These are phyloP conservation scores for Zenarchopterus dispar DNA, from an alignment of 2,797 vertebrate genomes.

Conservation along the genomic window DNA sequence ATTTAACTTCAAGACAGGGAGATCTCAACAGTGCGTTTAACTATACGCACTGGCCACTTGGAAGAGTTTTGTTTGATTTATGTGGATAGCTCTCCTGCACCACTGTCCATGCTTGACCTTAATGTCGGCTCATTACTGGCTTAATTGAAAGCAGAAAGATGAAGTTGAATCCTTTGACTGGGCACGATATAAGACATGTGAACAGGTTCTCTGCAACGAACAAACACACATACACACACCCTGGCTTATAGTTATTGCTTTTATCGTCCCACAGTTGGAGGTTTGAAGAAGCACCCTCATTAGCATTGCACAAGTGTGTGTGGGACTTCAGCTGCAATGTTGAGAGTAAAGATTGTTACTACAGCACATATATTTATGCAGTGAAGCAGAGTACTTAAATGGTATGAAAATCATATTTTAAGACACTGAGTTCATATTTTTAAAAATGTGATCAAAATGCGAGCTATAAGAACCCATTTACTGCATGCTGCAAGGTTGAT, in stretches of 20 bases:
- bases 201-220: constrained; percentile 14
- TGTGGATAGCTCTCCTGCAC: constrained; percentile 31
- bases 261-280: constrained; percentile 22
- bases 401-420: not conserved
- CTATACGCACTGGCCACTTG: constrained; percentile 19
- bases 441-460: not conserved
- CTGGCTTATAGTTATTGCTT: constrained; percentile 6
- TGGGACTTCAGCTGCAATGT: constrained; percentile 5
- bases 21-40: constrained; percentile 17
- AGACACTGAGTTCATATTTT: not conserved
- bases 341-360: constrained; percentile 5
- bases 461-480: not conserved
- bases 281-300: constrained; percentile 46
- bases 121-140: constrained; percentile 66
- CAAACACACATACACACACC: constrained; percentile 2
- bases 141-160: constrained; percentile 63
- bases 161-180: constrained; percentile 38
- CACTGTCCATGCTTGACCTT: constrained; percentile 59
- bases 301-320: constrained; percentile 27
- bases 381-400: not conserved
- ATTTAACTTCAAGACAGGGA: constrained; percentile 5
- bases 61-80: constrained; percentile 56
- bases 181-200: constrained; percentile 27
- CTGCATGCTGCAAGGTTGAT: not conserved
- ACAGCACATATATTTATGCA: not conserved